These are phyloP conservation scores for Acutogordius australiensis DNA, from an alignment of 2,888 invertebrate species.

Conservation along the genomic window DNA sequence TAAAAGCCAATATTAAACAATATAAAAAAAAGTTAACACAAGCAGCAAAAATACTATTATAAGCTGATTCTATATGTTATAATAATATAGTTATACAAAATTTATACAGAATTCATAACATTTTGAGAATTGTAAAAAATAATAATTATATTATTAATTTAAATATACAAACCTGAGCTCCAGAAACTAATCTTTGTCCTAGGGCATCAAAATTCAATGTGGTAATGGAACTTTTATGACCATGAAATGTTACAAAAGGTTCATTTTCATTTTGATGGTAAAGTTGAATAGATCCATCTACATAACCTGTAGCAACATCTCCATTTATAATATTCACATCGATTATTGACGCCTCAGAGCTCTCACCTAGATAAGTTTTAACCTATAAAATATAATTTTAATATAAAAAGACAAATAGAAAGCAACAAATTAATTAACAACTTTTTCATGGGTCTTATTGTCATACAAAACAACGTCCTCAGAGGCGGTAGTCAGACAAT, in stretches of 20 bases:
- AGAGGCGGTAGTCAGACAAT: neutral
- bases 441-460: neutral
- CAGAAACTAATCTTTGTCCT: constrained; percentile 58
- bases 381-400: neutral
- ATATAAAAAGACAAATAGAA: neutral
- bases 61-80: too few species aligned
- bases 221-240: constrained; percentile 55
- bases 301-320: constrained; percentile 47
- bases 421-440: neutral
- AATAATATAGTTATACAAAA: too few species aligned
- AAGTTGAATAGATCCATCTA: constrained; percentile 53
- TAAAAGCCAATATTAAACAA: too few species aligned
- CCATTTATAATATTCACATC: neutral
- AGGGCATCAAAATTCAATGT: constrained; percentile 47
- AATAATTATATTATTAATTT: too few species aligned
- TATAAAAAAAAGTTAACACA: too few species aligned
- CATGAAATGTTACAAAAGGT: constrained; percentile 37
- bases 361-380: neutral
- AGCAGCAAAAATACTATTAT: too few species aligned
- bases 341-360: neutral
- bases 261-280: constrained; percentile 46
- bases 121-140: too few species aligned
- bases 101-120: too few species aligned
- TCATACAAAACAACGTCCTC: neutral
- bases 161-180: constrained; percentile 37